A percentile compares a stretch with the other conserved stretches of the same genome.
These are phyloP conservation scores for Andricus quercusramuli DNA, from an alignment of 2,888 invertebrate species.

Conservation along the genomic window DNA sequence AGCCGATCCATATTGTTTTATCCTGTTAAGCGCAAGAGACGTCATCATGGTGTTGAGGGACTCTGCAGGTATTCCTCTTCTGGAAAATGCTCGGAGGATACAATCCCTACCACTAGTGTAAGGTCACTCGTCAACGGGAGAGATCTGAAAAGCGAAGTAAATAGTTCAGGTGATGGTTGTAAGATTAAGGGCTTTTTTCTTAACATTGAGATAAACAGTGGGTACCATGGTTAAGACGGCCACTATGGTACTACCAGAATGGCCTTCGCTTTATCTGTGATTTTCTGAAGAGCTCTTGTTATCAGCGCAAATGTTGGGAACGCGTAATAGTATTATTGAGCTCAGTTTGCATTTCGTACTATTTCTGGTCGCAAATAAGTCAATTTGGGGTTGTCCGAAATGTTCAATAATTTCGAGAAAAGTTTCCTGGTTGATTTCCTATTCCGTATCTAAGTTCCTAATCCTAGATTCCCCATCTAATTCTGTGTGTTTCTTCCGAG, in stretches of 20 bases:
- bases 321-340: too few species aligned
- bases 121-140: not conserved
- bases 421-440: not conserved
- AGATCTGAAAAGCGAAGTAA: too few species aligned
- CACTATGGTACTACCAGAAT: too few species aligned
- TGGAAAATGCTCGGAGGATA: not conserved
- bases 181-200: too few species aligned
- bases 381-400: not conserved
- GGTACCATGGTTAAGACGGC: too few species aligned
- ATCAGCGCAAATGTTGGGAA: too few species aligned
- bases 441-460: not conserved
- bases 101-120: not conserved
- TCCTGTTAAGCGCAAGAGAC: not conserved
- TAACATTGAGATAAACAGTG: too few species aligned
- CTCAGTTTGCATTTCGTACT: slow-evolving; percentile 10
- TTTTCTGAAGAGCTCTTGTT: not conserved
- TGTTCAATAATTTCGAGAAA: not conserved
- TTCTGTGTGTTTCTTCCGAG: not conserved
- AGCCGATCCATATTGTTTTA: not conserved
- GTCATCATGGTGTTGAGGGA: not conserved
- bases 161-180: too few species aligned
- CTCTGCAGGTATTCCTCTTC: not conserved
- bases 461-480: slow-evolving; percentile 9
- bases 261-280: too few species aligned
- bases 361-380: slow-evolving; percentile 16